phyloP scores from a whole-genome alignment of 2,113 vertebrate species.

The Sturnira hondurensis region DNA sequence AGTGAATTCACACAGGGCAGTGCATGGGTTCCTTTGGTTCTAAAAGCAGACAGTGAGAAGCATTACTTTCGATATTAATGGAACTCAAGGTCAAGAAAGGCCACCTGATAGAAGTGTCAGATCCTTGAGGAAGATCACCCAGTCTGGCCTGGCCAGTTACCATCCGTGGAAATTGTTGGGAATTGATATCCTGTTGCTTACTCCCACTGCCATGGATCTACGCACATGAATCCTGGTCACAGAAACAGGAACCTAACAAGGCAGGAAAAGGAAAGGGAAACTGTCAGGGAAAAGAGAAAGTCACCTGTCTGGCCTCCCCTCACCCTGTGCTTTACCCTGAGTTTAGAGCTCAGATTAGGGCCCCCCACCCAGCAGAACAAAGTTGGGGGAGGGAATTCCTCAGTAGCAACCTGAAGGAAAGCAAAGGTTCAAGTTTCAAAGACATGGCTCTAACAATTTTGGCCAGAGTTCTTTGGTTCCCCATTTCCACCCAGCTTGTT shows the following conservation, averaged over 20 bases:
- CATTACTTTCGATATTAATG: neutral
- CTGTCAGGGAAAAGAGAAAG: neutral
- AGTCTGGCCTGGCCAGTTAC: neutral
- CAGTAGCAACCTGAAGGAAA: neutral
- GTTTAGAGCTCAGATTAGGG: neutral
- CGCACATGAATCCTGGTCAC: neutral
- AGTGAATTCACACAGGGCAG: neutral
- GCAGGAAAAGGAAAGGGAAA: neutral
- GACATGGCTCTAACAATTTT: neutral
- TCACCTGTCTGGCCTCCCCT: neutral
- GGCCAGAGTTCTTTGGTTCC: neutral
- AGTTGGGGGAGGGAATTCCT: neutral
- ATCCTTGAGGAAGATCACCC: neutral
- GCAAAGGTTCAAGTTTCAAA: neutral
- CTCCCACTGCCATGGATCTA: neutral
- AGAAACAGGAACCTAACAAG: neutral
- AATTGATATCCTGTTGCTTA: neutral
- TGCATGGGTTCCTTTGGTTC: neutral
- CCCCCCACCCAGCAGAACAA: neutral
- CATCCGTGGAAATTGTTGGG: neutral
- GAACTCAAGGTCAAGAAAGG: neutral
- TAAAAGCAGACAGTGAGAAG: neutral
- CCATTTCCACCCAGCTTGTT: neutral
- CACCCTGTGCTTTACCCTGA: neutral
- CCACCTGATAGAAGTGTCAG: neutral